These are phyloP conservation scores for Sebastes hubbsi DNA, from an alignment of 2,797 vertebrate genomes.

Conservation along the genomic window DNA sequence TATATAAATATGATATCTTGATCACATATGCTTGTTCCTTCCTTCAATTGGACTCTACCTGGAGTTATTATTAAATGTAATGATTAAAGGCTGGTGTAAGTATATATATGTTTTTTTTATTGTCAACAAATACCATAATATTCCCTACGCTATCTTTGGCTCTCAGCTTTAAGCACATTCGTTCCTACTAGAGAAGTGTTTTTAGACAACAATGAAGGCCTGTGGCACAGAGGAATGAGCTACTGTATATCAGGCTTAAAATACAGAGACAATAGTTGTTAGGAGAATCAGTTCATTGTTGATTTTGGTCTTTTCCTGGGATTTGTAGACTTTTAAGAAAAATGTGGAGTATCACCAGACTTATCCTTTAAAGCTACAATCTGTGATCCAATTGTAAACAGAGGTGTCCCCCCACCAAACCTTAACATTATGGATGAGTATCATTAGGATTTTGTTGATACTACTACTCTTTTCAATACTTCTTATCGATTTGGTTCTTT, in stretches of 20 bases:
- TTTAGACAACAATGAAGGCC: not conserved
- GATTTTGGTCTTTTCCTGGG: not conserved
- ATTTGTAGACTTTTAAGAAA: constrained; percentile 9
- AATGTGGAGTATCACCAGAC: not conserved
- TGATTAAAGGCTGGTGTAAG: not conserved
- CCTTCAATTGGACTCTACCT: too few relatives aligned
- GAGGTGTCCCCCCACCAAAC: not conserved
- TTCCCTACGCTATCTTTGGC: not conserved
- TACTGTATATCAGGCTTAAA: not conserved
- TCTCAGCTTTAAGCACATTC: not conserved
- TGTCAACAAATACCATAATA: not conserved
- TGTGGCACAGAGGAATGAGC: not conserved
- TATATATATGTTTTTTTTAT: not conserved
- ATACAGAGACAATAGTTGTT: not conserved
- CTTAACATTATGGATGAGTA: not conserved
- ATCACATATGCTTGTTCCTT: not conserved
- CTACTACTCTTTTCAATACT: too few relatives aligned
- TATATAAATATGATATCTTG: not conserved
- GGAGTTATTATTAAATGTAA: not conserved
- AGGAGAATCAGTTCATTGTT: not conserved
- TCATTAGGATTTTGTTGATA: too few relatives aligned
- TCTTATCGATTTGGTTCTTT: too few relatives aligned
- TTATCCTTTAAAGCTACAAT: not conserved
- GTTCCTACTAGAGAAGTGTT: not conserved
- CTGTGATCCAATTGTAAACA: not conserved